These are phyloP conservation scores for Gymnocephalus cernua DNA, from an alignment of 2,113 vertebrate genomes.

Conservation along the genomic window DNA sequence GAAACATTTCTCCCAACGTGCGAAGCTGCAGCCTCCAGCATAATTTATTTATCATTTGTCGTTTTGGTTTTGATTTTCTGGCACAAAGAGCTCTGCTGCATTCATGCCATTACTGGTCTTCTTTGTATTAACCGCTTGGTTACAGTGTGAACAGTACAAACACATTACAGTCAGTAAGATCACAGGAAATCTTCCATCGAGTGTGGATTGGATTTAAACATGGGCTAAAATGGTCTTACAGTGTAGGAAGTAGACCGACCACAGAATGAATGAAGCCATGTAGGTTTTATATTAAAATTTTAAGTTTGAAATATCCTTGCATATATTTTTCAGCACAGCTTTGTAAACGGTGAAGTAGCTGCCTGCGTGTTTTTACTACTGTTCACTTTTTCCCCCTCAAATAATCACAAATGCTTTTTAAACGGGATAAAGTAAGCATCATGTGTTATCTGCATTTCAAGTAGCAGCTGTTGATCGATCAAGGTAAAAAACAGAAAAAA, in stretches of 20 bases:
- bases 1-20: background rate
- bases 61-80: slow-evolving; percentile 32
- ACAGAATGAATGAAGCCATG: background rate
- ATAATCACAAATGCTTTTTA: background rate
- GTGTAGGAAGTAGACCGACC: background rate
- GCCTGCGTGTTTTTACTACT: background rate
- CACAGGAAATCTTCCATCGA: slow-evolving; percentile 24
- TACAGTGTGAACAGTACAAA: slow-evolving; percentile 20
- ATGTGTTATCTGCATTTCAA: slow-evolving; percentile 1
- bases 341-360: background rate
- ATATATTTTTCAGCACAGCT: slow-evolving; percentile 1
- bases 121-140: background rate
- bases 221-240: background rate
- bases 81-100: slow-evolving; percentile 1
- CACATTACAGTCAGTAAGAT: background rate
- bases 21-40: slow-evolving; percentile 9
- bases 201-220: slow-evolving; percentile 16
- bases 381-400: background rate
- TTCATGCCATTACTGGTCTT: slow-evolving; percentile 6
- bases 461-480: background rate
- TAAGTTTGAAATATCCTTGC: background rate
- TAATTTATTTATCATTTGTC: slow-evolving; percentile 26
- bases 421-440: background rate
- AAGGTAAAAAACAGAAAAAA: background rate
- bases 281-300: slow-evolving; percentile 9